These are phyloP conservation scores for Gorsachius goisagi DNA, from an alignment of 2,113 vertebrate genomes.

Conservation along the genomic window DNA sequence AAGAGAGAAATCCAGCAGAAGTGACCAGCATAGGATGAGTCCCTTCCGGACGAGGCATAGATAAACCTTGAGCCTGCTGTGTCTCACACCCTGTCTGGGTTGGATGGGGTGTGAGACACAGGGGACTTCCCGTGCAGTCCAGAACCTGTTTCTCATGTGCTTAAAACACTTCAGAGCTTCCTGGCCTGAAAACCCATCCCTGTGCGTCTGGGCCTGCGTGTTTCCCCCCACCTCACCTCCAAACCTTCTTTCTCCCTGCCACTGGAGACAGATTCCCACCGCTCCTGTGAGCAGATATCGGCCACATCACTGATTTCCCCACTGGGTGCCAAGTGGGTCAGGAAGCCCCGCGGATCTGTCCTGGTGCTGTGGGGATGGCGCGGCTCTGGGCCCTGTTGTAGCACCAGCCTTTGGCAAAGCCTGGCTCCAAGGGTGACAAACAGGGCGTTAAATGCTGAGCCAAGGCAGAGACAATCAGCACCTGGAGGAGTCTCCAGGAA, in stretches of 20 bases:
- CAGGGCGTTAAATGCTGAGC: background rate
- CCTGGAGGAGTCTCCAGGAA: background rate
- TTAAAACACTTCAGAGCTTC: background rate
- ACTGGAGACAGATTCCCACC: background rate
- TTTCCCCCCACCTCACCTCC: background rate
- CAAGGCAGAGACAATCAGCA: background rate
- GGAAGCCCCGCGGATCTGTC: background rate
- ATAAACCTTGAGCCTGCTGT: background rate
- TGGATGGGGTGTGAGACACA: background rate
- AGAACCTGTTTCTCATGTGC: background rate
- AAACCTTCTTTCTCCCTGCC: background rate
- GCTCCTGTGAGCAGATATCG: background rate
- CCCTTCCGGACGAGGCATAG: background rate
- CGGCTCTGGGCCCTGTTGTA: background rate
- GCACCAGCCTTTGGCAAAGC: background rate
- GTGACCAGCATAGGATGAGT: background rate
- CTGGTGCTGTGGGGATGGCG: background rate
- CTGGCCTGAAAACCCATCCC: background rate
- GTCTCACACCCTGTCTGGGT: background rate
- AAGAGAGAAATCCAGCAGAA: conserved; percentile 27
- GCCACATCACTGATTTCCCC: background rate
- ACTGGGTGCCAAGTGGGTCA: background rate
- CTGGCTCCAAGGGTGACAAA: background rate
- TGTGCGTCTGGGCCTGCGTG: background rate
- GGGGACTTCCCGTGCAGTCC: background rate